Evolutionary conservation across 2,797 vertebrate genomes (phyloP).

Genomic region (Tokudaia muenninki): DNA sequence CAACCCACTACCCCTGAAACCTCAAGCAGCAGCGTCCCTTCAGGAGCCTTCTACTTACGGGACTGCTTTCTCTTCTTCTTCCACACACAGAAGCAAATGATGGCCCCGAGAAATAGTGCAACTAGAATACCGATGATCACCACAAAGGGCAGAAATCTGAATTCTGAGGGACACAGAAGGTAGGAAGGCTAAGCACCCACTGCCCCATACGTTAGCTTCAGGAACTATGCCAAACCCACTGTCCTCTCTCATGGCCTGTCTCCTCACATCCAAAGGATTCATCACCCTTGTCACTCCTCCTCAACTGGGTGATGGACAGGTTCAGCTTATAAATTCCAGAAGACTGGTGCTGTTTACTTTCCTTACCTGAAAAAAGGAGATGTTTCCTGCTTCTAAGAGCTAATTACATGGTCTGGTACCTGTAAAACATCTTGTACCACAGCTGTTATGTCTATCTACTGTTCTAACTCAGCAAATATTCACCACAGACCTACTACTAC

Average conservation of each 20-base stretch:
- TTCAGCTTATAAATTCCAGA: not conserved
- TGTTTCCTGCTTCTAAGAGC: not conserved
- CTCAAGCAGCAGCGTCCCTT: not conserved
- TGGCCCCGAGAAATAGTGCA: not conserved
- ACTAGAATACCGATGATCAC: not conserved
- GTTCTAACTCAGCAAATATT: not conserved
- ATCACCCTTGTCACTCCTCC: not conserved
- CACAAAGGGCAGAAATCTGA: not conserved
- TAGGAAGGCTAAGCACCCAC: not conserved
- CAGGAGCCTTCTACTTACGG: conserved; percentile 58
- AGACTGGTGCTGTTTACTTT: not conserved
- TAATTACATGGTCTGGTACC: not conserved
- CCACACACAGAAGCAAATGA: conserved; percentile 49
- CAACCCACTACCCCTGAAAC: not conserved
- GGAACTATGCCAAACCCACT: not conserved
- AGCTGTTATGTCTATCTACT: not conserved
- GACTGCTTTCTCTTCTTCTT: conserved; percentile 50
- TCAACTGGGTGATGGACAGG: not conserved
- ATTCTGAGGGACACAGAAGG: conserved; percentile 10
- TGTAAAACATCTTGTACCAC: not conserved
- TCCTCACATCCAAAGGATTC: not conserved
- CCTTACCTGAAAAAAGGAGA: not conserved
- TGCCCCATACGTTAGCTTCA: not conserved
- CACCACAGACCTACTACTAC: too few relatives aligned
- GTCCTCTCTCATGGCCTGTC: not conserved